These are phyloP conservation scores for Leuciscus idus DNA, from an alignment of 2,113 vertebrate species.

Conservation along the genomic window DNA sequence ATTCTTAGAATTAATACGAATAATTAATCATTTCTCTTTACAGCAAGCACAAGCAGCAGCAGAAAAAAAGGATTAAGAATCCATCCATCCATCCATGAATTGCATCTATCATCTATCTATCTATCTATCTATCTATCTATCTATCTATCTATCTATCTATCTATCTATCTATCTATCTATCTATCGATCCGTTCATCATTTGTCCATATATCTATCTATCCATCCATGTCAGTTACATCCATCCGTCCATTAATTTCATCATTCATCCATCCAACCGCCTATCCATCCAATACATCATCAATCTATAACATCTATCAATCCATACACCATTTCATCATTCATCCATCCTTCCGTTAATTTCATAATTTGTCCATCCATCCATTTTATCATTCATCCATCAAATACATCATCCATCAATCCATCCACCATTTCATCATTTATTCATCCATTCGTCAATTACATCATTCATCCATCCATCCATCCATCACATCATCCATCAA, in stretches of 20 bases:
- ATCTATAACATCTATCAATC: no score
- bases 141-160: not conserved
- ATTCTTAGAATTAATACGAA: not conserved
- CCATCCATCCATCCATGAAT: not conserved
- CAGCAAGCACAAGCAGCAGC: constrained; percentile 3
- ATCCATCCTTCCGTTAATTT: no score
- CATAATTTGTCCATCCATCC: not conserved
- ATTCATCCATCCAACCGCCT: not conserved
- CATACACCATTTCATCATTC: not conserved
- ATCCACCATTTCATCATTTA: not conserved
- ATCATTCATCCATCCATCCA: not conserved
- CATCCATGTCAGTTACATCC: not conserved
- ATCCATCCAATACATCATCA: no score
- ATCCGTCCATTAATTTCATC: not conserved
- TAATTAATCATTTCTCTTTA: not conserved
- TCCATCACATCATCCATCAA: not conserved
- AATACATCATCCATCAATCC: not conserved
- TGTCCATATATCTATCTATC: not conserved
- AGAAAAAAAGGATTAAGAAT: not conserved
- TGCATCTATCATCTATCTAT: not conserved
- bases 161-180: not conserved
- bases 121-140: no score
- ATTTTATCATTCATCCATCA: no score
- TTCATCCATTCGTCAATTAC: not conserved
- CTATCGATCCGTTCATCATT: not conserved